Evolutionary conservation across 2,113 vertebrate species (phyloP), one percentile per base, ranked within the genome.

Genomic region (Callithrix jacchus): DNA sequence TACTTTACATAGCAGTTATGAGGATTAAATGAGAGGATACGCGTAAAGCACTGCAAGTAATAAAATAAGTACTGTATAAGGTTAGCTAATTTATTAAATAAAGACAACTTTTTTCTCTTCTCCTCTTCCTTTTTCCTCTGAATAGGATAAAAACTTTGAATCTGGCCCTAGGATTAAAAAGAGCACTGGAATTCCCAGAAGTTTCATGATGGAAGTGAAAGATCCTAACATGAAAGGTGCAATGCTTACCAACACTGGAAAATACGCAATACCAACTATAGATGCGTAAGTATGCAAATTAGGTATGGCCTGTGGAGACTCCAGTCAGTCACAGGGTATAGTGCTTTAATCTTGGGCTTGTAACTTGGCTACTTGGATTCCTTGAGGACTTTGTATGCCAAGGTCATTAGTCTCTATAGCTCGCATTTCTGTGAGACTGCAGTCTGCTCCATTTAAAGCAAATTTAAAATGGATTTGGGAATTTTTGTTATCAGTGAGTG

Each of bases 181-280:
- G 97, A 99, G 99, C 97, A 99, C 99, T 18, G 99, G 99, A 45
- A 99, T 99, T 97, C 99, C 99, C 70, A 99, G 99, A 9, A 99
- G 99, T 98, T 99, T 99, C 97, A 99, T 99, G 99, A 99, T 99
- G 97, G 99, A 99, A 97, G 99, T 99, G 97, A 99, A 99, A 27
- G 99, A 99, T 96, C 99, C 99, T 61, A 99, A 98, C 91, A 99
- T 99, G 16, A 99, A 99, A 98, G 99, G 99, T 81, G 99, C 99
- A 96, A 99, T 99, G 99, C 98, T 99, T 92, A 99, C 99, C 68
- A 99, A 99, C 98, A 99, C 99, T 37, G 99, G 99, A 32, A 99
- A 99, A 96, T 99, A 99, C 0, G 99, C 99, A 3, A 99, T 99
- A 95, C 99, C 99, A 1, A 99, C 99, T 27, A 99, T 99, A 64